Percentiles rank a stretch among this genome's conserved stretches.
phyloP scores from a whole-genome alignment of 1,140 invertebrate genomes.

The Dreissena rostriformis region DNA sequence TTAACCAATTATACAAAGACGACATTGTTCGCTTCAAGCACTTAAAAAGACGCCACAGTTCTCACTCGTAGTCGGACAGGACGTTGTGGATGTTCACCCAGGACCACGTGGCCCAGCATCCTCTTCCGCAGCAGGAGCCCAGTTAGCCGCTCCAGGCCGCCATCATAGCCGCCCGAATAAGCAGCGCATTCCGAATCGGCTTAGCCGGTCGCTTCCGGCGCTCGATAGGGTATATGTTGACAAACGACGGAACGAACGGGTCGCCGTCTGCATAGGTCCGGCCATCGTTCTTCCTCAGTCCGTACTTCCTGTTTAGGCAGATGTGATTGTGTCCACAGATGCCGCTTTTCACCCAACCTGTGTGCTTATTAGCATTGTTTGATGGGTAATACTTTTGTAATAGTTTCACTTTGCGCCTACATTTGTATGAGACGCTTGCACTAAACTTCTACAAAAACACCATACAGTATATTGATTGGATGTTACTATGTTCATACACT shows the following conservation, averaged over 20 bases:
- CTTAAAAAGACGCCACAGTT: background rate
- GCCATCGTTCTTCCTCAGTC: slow-evolving; percentile 9
- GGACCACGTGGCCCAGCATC: slow-evolving; percentile 50
- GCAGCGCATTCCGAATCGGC: slow-evolving; percentile 45
- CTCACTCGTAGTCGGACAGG: slow-evolving; percentile 46
- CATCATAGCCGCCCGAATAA: slow-evolving; percentile 33
- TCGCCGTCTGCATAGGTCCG: background rate
- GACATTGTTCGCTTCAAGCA: background rate
- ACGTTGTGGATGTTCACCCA: slow-evolving; percentile 38
- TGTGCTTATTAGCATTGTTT: too few relatives aligned
- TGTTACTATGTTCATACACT: too few relatives aligned
- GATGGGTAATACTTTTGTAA: too few relatives aligned
- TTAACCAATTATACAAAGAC: background rate
- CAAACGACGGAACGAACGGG: background rate
- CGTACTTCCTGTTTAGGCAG: slow-evolving; percentile 2
- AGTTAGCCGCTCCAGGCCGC: slow-evolving; percentile 40
- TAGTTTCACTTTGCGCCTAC: too few relatives aligned
- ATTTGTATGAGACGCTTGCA: too few relatives aligned
- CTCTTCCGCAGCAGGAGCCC: slow-evolving; percentile 44
- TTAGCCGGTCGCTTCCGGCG: slow-evolving; percentile 33
- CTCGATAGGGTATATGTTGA: slow-evolving; percentile 42
- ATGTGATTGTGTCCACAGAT: too few relatives aligned
- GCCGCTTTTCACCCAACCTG: too few relatives aligned
- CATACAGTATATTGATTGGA: too few relatives aligned
- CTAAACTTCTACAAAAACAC: too few relatives aligned